Evolutionary conservation across 2,113 vertebrate species (phyloP).

Genomic region (Proteles cristata): DNA sequence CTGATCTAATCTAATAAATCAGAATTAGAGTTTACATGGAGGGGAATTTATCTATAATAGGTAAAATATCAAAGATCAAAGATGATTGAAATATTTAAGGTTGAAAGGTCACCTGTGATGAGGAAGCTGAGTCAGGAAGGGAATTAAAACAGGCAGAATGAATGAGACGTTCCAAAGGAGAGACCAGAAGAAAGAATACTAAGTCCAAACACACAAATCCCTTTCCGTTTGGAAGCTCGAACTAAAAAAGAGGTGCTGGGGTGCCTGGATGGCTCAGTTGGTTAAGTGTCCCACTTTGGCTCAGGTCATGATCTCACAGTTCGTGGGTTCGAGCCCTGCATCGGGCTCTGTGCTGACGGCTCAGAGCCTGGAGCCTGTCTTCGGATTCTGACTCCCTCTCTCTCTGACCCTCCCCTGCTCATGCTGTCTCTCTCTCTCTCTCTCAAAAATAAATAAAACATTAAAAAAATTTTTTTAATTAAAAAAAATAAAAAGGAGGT

Average conservation of each 20-base stretch:
- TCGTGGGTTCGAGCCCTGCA: too few species aligned
- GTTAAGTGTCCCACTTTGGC: too few species aligned
- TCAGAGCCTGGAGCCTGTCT: too few species aligned
- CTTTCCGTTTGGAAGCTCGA: conserved; percentile 6
- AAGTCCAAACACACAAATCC: background rate
- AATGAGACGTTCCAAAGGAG: background rate
- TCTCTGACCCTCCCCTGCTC: too few species aligned
- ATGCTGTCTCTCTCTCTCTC: too few species aligned
- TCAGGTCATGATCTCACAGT: too few species aligned
- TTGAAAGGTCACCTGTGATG: background rate
- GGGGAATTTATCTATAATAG: background rate
- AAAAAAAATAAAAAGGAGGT: background rate
- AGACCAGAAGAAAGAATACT: background rate
- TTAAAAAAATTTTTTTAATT: too few species aligned
- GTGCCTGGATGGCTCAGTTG: too few species aligned
- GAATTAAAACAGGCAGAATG: background rate
- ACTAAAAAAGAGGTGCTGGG: background rate
- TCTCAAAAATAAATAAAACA: too few species aligned
- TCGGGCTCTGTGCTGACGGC: too few species aligned
- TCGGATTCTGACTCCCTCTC: too few species aligned
- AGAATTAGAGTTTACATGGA: background rate
- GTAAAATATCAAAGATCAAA: background rate
- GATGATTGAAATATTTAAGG: background rate
- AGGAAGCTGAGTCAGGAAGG: background rate
- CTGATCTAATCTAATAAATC: background rate